Conservation (phyloP, 2,113 vertebrate genomes). For the Holacanthus passer region DNA sequence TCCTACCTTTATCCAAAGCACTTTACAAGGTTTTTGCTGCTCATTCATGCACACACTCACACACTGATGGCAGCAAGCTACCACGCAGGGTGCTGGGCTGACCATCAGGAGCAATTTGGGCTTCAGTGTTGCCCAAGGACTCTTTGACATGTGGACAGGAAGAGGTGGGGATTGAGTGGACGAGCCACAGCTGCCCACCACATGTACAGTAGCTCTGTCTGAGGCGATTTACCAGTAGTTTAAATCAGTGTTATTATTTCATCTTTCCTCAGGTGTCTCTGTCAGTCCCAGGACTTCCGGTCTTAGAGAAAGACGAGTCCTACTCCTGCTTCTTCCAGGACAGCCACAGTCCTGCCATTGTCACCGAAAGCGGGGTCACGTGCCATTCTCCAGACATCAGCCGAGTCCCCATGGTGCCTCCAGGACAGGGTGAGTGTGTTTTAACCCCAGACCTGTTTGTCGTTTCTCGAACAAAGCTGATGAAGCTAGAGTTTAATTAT, state of each 20-base stretch:
- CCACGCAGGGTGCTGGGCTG: too few species aligned
- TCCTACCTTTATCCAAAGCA: too few species aligned
- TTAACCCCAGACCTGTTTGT: too few species aligned
- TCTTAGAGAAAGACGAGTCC: slow-evolving; percentile 85
- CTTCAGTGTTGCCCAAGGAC: too few species aligned
- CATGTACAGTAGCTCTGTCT: too few species aligned
- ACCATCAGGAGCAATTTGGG: too few species aligned
- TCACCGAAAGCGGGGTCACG: slow-evolving; percentile 87
- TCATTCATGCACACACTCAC: too few species aligned
- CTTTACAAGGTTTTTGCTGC: too few species aligned
- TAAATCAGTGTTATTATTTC: not conserved
- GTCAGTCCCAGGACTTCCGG: slow-evolving; percentile 88
- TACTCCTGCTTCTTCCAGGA: slow-evolving; percentile 93
- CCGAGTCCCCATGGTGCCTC: slow-evolving; percentile 83
- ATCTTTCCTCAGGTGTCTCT: slow-evolving; percentile 87
- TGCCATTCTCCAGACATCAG: slow-evolving; percentile 90
- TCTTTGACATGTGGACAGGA: too few species aligned
- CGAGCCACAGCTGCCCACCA: too few species aligned
- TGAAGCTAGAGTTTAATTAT: not conserved
- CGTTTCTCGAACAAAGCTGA: not conserved
- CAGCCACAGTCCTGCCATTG: slow-evolving; percentile 85
- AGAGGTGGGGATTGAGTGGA: not conserved
- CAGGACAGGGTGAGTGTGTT: slow-evolving; percentile 88
- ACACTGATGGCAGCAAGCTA: too few species aligned
- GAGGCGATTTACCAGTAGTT: not conserved